Evolutionary conservation across 1,140 invertebrate genomes (phyloP).

Genomic region (Hycleus cichorii): DNA sequence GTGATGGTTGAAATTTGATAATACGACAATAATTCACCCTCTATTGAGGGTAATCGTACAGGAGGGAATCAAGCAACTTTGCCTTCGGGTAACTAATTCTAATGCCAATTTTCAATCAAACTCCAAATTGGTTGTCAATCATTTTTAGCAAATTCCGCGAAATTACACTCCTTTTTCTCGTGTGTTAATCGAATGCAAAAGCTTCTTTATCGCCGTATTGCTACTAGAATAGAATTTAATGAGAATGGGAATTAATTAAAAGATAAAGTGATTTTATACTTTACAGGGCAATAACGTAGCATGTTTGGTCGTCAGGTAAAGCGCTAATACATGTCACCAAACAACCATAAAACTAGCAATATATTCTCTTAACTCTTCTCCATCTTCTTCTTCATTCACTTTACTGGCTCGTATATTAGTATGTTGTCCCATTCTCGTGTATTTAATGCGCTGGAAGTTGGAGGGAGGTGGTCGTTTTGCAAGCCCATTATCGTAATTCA

Average conservation of each 20-base stretch:
- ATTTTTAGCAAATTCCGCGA: neutral
- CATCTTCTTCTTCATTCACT: constrained; percentile 39
- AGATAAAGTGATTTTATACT: constrained; percentile 37
- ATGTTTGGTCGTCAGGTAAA: constrained; percentile 32
- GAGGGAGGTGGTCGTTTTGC: constrained; percentile 34
- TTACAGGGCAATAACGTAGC: constrained; percentile 30
- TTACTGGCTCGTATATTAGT: constrained; percentile 38
- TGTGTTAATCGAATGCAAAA: neutral
- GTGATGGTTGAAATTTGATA: too few species aligned
- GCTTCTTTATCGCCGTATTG: too few species aligned
- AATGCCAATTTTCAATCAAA: constrained; percentile 29
- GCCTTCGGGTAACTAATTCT: constrained; percentile 28
- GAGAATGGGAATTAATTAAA: constrained; percentile 38
- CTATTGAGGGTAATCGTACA: too few species aligned
- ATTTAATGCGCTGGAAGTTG: constrained; percentile 34
- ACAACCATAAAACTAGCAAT: constrained; percentile 34
- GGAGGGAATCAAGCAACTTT: constrained; percentile 10
- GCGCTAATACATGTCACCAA: constrained; percentile 36
- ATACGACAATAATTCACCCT: too few species aligned
- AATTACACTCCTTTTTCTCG: too few species aligned
- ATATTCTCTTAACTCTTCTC: constrained; percentile 36
- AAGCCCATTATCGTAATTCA: constrained; percentile 40
- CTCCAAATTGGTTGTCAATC: constrained; percentile 22
- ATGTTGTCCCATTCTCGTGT: constrained; percentile 33
- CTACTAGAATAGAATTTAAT: constrained; percentile 17